These are phyloP conservation scores for Drosophila nasuta DNA, from an alignment of 1,140 invertebrate genomes.

Conservation along the genomic window DNA sequence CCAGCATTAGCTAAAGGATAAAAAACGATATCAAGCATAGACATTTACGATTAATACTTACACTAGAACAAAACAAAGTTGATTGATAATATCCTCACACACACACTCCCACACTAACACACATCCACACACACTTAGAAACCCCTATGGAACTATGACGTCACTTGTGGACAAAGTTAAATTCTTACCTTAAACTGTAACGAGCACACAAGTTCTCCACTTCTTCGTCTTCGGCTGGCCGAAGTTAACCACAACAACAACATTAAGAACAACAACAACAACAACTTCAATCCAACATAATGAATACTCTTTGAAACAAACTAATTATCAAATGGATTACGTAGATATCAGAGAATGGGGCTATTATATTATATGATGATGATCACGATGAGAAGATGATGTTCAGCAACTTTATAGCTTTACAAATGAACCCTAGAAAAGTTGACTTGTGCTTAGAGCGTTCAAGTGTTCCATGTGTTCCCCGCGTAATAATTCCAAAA, in stretches of 20 bases:
- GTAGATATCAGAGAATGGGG: constrained; percentile 34
- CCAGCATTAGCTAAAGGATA: constrained; percentile 17
- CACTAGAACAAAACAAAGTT: constrained; percentile 13
- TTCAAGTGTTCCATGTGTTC: constrained; percentile 22
- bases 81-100: constrained; percentile 1
- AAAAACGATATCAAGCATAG: constrained; percentile 37
- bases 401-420: constrained; percentile 41
- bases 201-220: constrained; percentile 21
- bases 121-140: constrained; percentile 23
- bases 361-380: constrained; percentile 27
- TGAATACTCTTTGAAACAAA: constrained; percentile 68
- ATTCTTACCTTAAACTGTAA: constrained; percentile 35
- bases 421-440: constrained; percentile 36
- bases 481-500: constrained; percentile 21
- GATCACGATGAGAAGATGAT: background rate
- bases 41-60: constrained; percentile 43
- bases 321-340: constrained; percentile 36
- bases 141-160: constrained; percentile 13
- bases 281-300: background rate
- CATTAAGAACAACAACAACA: too few species aligned
- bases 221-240: constrained; percentile 64
- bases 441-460: constrained; percentile 44
- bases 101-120: constrained; percentile 26
- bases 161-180: constrained; percentile 8
- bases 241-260: constrained; percentile 45